These are phyloP conservation scores for Pachliopta kotzebuea DNA, from an alignment of 2,888 invertebrate species.

Conservation along the genomic window DNA sequence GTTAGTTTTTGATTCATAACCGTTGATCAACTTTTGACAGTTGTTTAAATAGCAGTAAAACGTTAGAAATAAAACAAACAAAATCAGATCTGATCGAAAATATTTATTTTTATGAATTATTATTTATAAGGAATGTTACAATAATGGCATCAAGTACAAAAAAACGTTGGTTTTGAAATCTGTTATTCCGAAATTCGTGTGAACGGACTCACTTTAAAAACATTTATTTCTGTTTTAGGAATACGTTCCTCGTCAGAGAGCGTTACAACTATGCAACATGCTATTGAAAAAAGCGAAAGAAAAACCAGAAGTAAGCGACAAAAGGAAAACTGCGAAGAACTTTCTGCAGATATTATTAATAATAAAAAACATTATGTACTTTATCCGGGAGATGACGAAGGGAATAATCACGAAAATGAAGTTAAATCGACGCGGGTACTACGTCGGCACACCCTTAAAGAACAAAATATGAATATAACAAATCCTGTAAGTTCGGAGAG, in stretches of 20 bases:
- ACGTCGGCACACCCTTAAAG: conserved; percentile 51
- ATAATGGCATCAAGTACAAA: not conserved
- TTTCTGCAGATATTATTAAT: conserved; percentile 39
- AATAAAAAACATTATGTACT: conserved; percentile 61
- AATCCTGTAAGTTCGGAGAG: conserved; percentile 32
- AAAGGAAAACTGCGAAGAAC: conserved; percentile 47
- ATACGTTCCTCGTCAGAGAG: conserved; percentile 47
- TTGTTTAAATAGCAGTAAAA: not conserved
- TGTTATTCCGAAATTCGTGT: not conserved
- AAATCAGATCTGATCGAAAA: not conserved
- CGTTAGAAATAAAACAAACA: not conserved
- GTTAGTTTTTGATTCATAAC: conserved; percentile 2
- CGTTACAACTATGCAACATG: conserved; percentile 38
- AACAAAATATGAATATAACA: conserved; percentile 41
- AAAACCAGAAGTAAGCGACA: conserved; percentile 52
- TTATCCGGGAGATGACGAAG: conserved; percentile 56
- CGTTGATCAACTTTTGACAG: not conserved
- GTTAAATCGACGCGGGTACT: conserved; percentile 36
- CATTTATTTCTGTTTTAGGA: conserved; percentile 47
- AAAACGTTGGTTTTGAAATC: conserved; percentile 57
- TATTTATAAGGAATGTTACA: not conserved
- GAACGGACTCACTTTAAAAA: not conserved
- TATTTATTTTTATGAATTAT: not conserved
- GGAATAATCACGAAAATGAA: conserved; percentile 32
- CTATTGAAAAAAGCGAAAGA: conserved; percentile 43